A percentile compares a stretch with the other conserved stretches of the same genome.
phyloP scores from a whole-genome alignment of 1,140 invertebrate genomes.

The Steinernema feltiae region DNA sequence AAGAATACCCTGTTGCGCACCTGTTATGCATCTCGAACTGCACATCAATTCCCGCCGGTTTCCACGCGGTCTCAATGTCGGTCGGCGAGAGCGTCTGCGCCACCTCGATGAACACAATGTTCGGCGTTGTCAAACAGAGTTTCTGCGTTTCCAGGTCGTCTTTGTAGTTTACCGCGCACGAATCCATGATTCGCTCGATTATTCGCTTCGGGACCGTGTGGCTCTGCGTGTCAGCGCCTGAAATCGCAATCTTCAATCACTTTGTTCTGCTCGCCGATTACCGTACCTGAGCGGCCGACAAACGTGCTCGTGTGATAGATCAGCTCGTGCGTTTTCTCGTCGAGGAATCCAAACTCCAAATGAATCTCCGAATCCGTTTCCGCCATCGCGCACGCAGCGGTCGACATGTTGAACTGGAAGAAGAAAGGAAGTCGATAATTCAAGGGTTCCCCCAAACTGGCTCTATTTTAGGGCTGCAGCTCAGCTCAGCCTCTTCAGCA shows the following conservation, averaged over 20 bases:
- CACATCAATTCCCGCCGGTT: neutral
- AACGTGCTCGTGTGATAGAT: neutral
- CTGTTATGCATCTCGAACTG: neutral
- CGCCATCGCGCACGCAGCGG: neutral
- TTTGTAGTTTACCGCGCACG: neutral
- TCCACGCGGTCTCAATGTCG: neutral
- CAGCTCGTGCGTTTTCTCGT: neutral
- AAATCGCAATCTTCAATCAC: neutral
- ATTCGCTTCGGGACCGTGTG: neutral
- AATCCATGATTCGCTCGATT: neutral
- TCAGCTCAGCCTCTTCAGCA: neutral
- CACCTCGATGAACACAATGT: neutral
- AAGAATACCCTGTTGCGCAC: slow-evolving; percentile 2
- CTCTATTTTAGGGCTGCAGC: no score
- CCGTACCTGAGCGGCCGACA: neutral
- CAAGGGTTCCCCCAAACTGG: no score
- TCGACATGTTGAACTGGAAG: neutral
- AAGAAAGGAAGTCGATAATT: neutral
- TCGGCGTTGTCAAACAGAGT: neutral
- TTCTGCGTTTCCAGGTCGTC: neutral
- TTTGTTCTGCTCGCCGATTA: no score
- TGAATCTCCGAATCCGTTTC: neutral
- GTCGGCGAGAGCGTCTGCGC: neutral
- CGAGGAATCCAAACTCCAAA: neutral
- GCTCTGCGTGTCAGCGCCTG: neutral